phyloP scores from a whole-genome alignment of 2,888 invertebrate species.

The Aquatica leii region DNA sequence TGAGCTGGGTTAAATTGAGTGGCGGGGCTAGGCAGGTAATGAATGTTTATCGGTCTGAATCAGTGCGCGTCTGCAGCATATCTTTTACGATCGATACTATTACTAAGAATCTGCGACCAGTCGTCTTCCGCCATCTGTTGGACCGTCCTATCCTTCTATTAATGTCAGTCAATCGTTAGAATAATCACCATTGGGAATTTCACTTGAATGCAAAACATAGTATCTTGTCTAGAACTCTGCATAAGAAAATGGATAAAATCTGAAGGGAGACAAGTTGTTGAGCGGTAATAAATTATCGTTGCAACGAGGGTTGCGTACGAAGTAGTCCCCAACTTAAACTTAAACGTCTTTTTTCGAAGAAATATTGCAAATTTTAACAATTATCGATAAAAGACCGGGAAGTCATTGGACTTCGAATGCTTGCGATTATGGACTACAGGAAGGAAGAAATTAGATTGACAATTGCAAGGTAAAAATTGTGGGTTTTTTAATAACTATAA shows the following conservation, averaged over 20 bases:
- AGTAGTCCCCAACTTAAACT: conserved; percentile 26
- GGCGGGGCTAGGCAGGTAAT: conserved; percentile 57
- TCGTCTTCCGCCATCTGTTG: conserved; percentile 41
- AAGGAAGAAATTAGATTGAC: conserved; percentile 36
- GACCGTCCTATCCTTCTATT: conserved; percentile 46
- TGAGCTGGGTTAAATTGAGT: conserved; percentile 60
- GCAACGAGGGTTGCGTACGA: conserved; percentile 41
- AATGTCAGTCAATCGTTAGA: conserved; percentile 50
- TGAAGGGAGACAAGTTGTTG: conserved; percentile 41
- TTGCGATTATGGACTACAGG: conserved; percentile 33
- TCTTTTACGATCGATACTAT: conserved; percentile 46
- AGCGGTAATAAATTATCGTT: conserved; percentile 49
- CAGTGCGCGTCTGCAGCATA: conserved; percentile 51
- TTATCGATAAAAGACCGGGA: conserved; percentile 38
- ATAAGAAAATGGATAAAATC: conserved; percentile 45
- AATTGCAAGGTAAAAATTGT: conserved; percentile 23
- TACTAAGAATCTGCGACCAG: conserved; percentile 42
- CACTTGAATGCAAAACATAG: conserved; percentile 47
- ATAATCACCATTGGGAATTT: conserved; percentile 51
- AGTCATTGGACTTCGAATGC: conserved; percentile 30
- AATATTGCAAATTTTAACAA: conserved; percentile 43
- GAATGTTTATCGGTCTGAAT: conserved; percentile 60
- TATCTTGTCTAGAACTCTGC: conserved; percentile 38
- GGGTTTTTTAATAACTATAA: conserved; percentile 29
- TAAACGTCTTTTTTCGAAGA: conserved; percentile 36